These are phyloP conservation scores for Cygnus olor DNA, from an alignment of 2,797 vertebrate species.

Conservation along the genomic window DNA sequence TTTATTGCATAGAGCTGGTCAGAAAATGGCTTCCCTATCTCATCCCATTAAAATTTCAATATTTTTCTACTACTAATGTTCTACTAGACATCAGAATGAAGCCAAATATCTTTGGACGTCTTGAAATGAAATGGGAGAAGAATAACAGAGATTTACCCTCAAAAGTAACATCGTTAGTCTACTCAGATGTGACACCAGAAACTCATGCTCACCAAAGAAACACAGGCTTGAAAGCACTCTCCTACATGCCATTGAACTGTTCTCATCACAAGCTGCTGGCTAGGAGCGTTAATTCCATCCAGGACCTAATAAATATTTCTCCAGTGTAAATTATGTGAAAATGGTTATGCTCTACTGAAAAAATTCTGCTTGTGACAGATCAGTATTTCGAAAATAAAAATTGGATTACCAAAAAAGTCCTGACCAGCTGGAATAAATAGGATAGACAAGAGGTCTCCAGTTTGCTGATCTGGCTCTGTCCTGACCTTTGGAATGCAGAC, in stretches of 20 bases:
- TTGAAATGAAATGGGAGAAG: background rate
- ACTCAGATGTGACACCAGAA: background rate
- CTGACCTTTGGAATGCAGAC: background rate
- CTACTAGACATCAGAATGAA: background rate
- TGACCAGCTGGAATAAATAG: conserved; percentile 30
- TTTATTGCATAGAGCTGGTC: background rate
- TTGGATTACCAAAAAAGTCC: background rate
- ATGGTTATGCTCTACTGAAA: background rate
- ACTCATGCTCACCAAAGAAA: background rate
- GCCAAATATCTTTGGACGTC: background rate
- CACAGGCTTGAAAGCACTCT: background rate
- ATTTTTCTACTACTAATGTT: background rate
- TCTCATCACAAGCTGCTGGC: background rate
- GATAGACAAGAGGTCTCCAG: background rate
- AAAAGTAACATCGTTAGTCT: background rate
- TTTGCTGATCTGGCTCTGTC: conserved; percentile 12
- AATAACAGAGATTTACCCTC: background rate
- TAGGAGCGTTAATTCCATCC: conserved; percentile 7
- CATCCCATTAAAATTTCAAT: background rate
- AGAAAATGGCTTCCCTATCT: background rate
- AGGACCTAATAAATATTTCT: conserved; percentile 38
- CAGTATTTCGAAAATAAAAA: conserved; percentile 23
- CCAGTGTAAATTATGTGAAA: background rate
- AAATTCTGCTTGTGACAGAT: background rate
- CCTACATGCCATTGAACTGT: background rate